These are phyloP conservation scores for Scatophagus argus DNA, from an alignment of 2,113 vertebrate genomes.

Conservation along the genomic window DNA sequence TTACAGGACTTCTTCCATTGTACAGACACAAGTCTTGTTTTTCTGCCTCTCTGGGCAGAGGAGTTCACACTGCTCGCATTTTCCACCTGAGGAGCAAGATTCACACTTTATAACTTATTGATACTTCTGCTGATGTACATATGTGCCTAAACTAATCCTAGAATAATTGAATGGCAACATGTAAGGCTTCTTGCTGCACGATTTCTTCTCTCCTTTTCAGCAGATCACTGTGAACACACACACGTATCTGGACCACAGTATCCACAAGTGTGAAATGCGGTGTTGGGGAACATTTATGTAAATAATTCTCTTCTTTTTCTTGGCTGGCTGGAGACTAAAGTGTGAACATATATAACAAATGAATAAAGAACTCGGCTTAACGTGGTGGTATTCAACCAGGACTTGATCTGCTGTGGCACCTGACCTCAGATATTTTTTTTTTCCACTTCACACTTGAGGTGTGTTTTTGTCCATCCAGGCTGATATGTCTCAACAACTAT, in stretches of 20 bases:
- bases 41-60: neutral
- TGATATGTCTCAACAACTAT: neutral
- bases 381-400: neutral
- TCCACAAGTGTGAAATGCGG: conserved; percentile 2
- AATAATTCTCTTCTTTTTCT: neutral
- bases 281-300: conserved; percentile 22
- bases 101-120: conserved; percentile 20
- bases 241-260: neutral
- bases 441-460: neutral
- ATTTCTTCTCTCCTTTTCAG: neutral
- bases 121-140: conserved; percentile 1
- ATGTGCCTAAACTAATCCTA: neutral
- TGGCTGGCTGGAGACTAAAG: neutral
- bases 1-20: conserved; percentile 51
- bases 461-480: neutral
- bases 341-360: conserved; percentile 12
- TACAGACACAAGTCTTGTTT: conserved; percentile 45
- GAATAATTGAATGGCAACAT: neutral
- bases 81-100: conserved; percentile 13
- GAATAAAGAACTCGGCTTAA: neutral
- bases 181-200: neutral
- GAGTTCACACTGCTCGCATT: conserved; percentile 18
- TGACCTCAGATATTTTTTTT: neutral
- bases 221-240: neutral
- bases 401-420: neutral